These are phyloP conservation scores for Cryptosula pallasiana DNA, from an alignment of 2,888 invertebrate species.

Conservation along the genomic window DNA sequence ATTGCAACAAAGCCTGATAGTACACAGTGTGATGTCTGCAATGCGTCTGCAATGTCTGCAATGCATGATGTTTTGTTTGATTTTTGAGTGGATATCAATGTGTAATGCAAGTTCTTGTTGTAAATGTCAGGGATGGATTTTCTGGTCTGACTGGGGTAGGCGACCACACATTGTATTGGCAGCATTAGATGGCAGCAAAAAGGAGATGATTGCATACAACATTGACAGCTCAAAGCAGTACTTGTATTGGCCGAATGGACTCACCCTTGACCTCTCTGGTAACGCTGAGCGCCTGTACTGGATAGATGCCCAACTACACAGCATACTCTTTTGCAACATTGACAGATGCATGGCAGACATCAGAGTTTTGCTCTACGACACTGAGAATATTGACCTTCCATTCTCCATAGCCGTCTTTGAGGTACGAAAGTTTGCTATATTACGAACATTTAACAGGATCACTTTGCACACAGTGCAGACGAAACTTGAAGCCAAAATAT, in stretches of 20 bases:
- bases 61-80: too few relatives aligned
- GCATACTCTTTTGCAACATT: constrained; percentile 65
- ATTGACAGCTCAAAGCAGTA: constrained; percentile 56
- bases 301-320: constrained; percentile 91
- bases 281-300: constrained; percentile 73
- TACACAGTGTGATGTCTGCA: too few relatives aligned
- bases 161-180: constrained; percentile 90
- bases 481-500: too few relatives aligned
- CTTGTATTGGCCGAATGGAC: constrained; percentile 93
- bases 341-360: constrained; percentile 62
- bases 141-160: constrained; percentile 96
- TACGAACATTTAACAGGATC: too few relatives aligned
- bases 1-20: too few relatives aligned
- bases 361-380: constrained; percentile 64
- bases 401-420: constrained; percentile 97
- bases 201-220: constrained; percentile 39
- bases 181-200: constrained; percentile 85
- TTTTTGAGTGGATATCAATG: too few relatives aligned
- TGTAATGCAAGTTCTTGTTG: too few relatives aligned
- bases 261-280: constrained; percentile 63
- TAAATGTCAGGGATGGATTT: constrained; percentile 67
- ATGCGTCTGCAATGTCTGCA: too few relatives aligned
- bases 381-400: constrained; percentile 78
- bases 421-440: too few relatives aligned
- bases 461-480: too few relatives aligned